Conservation (phyloP, 2,797 vertebrate genomes). For the Amazonetta brasiliensis region DNA sequence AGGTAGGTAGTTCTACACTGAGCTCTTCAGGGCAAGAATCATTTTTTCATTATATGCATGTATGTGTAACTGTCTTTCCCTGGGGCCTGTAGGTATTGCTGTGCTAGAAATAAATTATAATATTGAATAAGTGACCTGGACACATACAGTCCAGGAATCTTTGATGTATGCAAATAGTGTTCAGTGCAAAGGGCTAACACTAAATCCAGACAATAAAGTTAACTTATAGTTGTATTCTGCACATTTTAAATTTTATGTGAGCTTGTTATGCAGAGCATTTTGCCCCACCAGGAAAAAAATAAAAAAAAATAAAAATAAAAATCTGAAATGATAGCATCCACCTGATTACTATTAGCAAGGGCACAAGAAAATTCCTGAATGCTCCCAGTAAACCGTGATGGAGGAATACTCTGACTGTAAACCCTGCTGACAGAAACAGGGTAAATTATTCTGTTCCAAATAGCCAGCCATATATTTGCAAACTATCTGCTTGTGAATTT, state of each 20-base stretch:
- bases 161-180: conserved; percentile 45
- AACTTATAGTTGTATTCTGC: conserved; percentile 6
- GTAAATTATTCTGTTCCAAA: conserved; percentile 37
- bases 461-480: conserved; percentile 10
- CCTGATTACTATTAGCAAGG: conserved; percentile 20
- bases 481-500: not conserved
- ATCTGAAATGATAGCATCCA: not conserved
- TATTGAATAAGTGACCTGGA: conserved; percentile 57
- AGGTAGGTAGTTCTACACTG: not conserved
- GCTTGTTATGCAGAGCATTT: not conserved
- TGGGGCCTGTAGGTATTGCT: conserved; percentile 22
- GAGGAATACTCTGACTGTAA: conserved; percentile 12
- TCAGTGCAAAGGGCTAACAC: conserved; percentile 5
- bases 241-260: conserved; percentile 45
- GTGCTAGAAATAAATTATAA: conserved; percentile 61
- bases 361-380: conserved; percentile 7
- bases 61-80: conserved; percentile 48
- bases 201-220: conserved; percentile 20
- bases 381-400: not conserved
- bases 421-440: not conserved
- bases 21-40: conserved; percentile 47
- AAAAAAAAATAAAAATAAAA: not conserved
- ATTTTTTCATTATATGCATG: conserved; percentile 55
- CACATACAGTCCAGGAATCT: conserved; percentile 25
- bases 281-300: not conserved